Percentiles rank a stretch among this genome's conserved stretches.
These are phyloP conservation scores for Chloroclysta siterata DNA, from an alignment of 2,888 invertebrate species.

Conservation along the genomic window DNA sequence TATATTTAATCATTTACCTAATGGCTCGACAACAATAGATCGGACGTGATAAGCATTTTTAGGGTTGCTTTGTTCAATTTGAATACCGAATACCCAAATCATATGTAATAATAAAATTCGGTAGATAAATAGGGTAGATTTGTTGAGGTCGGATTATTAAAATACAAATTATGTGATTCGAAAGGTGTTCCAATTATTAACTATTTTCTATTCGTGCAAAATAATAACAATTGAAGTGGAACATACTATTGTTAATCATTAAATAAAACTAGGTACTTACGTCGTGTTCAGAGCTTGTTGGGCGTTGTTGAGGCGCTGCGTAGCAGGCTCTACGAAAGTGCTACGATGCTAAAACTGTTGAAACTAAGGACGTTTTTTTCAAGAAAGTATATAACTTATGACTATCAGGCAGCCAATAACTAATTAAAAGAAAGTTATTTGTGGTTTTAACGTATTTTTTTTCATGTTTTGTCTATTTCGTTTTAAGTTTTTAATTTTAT, in stretches of 20 bases:
- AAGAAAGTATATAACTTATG: neutral
- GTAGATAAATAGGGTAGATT: constrained; percentile 38
- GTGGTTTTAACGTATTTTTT: too few species aligned
- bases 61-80: constrained; percentile 44
- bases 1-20: constrained; percentile 63
- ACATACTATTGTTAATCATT: constrained; percentile 9
- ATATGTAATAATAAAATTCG: constrained; percentile 39
- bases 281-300: constrained; percentile 3
- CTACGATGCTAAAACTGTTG: constrained; percentile 37
- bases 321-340: constrained; percentile 46
- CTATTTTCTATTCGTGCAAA: constrained; percentile 27
- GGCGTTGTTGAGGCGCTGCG: constrained; percentile 23
- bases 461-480: too few species aligned
- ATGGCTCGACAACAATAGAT: constrained; percentile 47
- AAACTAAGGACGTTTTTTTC: neutral
- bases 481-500: too few species aligned
- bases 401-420: too few species aligned
- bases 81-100: constrained; percentile 38
- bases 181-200: constrained; percentile 33
- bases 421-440: too few species aligned
- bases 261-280: neutral
- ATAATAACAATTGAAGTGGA: constrained; percentile 16
- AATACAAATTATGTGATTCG: constrained; percentile 28
- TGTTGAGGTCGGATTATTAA: constrained; percentile 32
- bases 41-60: constrained; percentile 52